Conservation (phyloP, 2,888 invertebrate genomes). For the Baccha elongata region DNA sequence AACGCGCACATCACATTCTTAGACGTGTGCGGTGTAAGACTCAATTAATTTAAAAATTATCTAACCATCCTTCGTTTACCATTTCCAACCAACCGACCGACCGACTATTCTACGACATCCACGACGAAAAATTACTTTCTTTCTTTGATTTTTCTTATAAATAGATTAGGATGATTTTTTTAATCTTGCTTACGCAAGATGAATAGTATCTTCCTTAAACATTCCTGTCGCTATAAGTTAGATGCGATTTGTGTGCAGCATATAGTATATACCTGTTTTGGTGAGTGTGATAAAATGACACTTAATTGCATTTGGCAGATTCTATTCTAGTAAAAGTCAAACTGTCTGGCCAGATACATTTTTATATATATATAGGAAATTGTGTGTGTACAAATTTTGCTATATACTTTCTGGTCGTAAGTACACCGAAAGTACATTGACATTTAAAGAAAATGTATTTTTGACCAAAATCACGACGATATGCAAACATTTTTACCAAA, state of each 20-base stretch:
- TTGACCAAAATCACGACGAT: constrained; percentile 28
- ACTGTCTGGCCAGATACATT: constrained; percentile 58
- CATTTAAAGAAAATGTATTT: constrained; percentile 69
- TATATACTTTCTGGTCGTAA: constrained; percentile 8
- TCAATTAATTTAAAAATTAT: constrained; percentile 72
- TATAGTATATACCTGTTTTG: constrained; percentile 36
- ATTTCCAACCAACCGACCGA: background rate
- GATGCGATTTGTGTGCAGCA: constrained; percentile 34
- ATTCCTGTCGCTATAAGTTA: constrained; percentile 33
- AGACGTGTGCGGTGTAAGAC: constrained; percentile 53
- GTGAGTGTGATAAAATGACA: constrained; percentile 36
- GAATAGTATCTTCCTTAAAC: background rate
- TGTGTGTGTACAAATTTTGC: constrained; percentile 7
- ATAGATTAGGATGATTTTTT: constrained; percentile 16
- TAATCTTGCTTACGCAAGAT: constrained; percentile 43
- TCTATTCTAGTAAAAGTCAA: constrained; percentile 66
- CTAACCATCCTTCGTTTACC: constrained; percentile 48
- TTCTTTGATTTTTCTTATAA: constrained; percentile 26
- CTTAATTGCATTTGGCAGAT: constrained; percentile 59
- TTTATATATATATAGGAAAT: constrained; percentile 6
- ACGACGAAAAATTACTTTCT: constrained; percentile 37
- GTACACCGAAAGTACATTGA: constrained; percentile 63
- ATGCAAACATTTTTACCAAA: constrained; percentile 43
- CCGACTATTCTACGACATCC: background rate
- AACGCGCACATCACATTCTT: constrained; percentile 43